phyloP scores from a whole-genome alignment of 1,140 invertebrate species.

The Polyergus mexicanus region DNA sequence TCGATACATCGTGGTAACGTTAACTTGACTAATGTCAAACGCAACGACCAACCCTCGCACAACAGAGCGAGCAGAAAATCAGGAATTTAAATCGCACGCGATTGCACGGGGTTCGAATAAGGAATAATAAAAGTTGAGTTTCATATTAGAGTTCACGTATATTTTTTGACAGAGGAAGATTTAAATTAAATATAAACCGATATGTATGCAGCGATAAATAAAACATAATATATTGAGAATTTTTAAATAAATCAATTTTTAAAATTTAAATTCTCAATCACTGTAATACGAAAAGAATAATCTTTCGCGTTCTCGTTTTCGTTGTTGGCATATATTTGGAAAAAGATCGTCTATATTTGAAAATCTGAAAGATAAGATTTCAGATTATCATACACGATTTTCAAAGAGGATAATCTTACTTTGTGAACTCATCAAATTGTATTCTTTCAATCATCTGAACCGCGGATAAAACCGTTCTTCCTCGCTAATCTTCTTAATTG shows the following conservation, averaged over 20 bases:
- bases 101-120: neutral
- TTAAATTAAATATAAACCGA: neutral
- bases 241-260: neutral
- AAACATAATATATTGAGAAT: neutral
- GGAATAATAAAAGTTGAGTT: constrained; percentile 2
- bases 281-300: neutral
- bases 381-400: neutral
- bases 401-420: neutral
- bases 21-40: constrained; percentile 31
- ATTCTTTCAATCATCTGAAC: constrained; percentile 3
- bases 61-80: constrained; percentile 36
- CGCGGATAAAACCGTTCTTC: constrained; percentile 1
- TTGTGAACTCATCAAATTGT: constrained; percentile 21
- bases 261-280: neutral
- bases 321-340: too few species aligned
- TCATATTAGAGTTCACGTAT: neutral
- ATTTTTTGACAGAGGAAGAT: neutral
- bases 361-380: neutral
- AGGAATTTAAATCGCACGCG: neutral
- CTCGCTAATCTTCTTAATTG: constrained; percentile 55
- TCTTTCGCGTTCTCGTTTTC: neutral
- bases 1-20: constrained; percentile 38
- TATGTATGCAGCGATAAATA: neutral
- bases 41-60: neutral
- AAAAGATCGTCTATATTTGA: neutral